phyloP scores from a whole-genome alignment of 1,140 invertebrate genomes.

The Dendroctonus valens region DNA sequence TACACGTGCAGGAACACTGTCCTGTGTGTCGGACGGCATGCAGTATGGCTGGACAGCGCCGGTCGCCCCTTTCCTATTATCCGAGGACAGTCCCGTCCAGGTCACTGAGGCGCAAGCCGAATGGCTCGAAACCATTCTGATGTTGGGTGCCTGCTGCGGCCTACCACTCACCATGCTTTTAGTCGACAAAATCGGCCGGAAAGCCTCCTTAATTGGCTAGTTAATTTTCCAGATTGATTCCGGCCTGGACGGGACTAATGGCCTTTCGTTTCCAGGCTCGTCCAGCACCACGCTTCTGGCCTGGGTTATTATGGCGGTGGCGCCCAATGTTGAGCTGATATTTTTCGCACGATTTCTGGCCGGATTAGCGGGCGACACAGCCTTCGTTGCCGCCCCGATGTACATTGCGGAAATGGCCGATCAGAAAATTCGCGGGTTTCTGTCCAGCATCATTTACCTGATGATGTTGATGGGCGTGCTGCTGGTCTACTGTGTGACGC shows the following conservation, averaged over 20 bases:
- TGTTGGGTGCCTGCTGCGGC: slow-evolving; percentile 61
- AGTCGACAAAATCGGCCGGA: slow-evolving; percentile 65
- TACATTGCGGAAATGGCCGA: slow-evolving; percentile 48
- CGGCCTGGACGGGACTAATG: too few species aligned
- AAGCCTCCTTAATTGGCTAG: slow-evolving; percentile 56
- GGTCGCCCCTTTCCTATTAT: too few species aligned
- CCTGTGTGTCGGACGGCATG: slow-evolving; percentile 40
- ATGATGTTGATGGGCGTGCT: slow-evolving; percentile 45
- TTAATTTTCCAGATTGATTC: too few species aligned
- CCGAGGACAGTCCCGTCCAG: slow-evolving; percentile 44
- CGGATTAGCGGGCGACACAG: slow-evolving; percentile 42
- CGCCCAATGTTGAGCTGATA: too few species aligned
- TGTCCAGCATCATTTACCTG: slow-evolving; percentile 43
- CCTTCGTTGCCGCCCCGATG: slow-evolving; percentile 45
- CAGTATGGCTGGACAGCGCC: slow-evolving; percentile 47
- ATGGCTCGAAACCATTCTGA: slow-evolving; percentile 63
- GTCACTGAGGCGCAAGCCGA: slow-evolving; percentile 42
- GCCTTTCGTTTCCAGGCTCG: too few species aligned
- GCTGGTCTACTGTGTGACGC: slow-evolving; percentile 41
- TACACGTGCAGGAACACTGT: slow-evolving; percentile 42
- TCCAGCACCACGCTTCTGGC: slow-evolving; percentile 60
- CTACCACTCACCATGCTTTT: slow-evolving; percentile 56
- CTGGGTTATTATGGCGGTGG: slow-evolving; percentile 60
- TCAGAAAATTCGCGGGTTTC: slow-evolving; percentile 44
- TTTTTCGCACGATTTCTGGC: slow-evolving; percentile 52